phyloP scores from a whole-genome alignment of 2,888 invertebrate species.

The Ellobium chinense region DNA sequence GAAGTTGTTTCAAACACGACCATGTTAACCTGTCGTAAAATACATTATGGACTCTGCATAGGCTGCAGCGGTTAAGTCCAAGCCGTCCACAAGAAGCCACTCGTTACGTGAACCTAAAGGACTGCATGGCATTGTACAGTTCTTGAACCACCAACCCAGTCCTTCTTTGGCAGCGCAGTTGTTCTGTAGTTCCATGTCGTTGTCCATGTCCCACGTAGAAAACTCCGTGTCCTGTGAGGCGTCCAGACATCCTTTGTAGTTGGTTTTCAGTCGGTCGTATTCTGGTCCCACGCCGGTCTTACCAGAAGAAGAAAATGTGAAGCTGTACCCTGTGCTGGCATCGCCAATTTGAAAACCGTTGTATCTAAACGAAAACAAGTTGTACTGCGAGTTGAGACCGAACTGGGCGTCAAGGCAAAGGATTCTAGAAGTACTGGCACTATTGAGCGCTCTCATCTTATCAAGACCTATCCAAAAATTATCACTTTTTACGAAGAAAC shows the following conservation, averaged over 20 bases:
- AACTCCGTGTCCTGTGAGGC: not conserved
- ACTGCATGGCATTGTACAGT: not conserved
- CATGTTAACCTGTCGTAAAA: not conserved
- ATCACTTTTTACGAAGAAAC: not conserved
- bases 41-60: constrained; percentile 9
- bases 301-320: not conserved
- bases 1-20: too few species aligned
- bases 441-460: not conserved
- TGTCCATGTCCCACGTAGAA: not conserved
- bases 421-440: not conserved
- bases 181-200: not conserved
- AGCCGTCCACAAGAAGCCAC: not conserved
- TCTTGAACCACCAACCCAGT: constrained; percentile 1
- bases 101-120: not conserved
- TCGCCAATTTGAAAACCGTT: not conserved
- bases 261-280: not conserved
- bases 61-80: not conserved
- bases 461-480: constrained; percentile 18
- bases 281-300: not conserved
- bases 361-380: constrained; percentile 1
- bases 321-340: not conserved
- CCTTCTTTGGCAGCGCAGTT: not conserved
- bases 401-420: not conserved
- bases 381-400: not conserved
- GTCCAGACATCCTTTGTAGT: not conserved